Percentiles rank a stretch among this genome's conserved stretches.
These are phyloP conservation scores for Danionella dracula DNA, from an alignment of 2,797 vertebrate species.

Conservation along the genomic window DNA sequence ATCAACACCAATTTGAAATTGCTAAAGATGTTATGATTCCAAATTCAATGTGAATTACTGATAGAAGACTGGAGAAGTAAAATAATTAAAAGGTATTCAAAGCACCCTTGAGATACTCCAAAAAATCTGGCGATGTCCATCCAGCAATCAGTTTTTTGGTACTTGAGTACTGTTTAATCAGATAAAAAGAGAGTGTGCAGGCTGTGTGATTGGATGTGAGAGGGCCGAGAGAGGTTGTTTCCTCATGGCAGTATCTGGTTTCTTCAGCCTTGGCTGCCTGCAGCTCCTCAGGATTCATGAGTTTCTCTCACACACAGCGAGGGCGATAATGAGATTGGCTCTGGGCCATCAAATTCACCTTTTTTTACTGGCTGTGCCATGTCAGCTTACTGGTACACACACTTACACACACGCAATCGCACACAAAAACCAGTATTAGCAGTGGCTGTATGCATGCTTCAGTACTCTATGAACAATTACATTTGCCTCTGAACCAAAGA, in stretches of 20 bases:
- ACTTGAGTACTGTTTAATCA: constrained; percentile 11
- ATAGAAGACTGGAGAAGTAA: constrained; percentile 15
- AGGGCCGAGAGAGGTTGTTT: constrained; percentile 8
- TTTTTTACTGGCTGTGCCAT: constrained; percentile 35
- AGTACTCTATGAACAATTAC: constrained; percentile 6
- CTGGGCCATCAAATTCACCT: constrained; percentile 42
- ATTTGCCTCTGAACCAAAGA: not conserved
- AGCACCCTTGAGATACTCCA: not conserved
- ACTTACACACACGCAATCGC: not conserved
- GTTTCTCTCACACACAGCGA: constrained; percentile 44
- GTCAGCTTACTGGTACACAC: constrained; percentile 34
- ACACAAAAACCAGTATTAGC: not conserved
- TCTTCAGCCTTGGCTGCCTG: constrained; percentile 11
- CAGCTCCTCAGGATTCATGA: constrained; percentile 40
- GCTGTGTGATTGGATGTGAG: constrained; percentile 16
- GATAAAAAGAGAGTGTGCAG: constrained; percentile 1
- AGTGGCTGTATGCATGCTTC: not conserved
- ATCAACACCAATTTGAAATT: constrained; percentile 30
- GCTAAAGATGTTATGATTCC: constrained; percentile 16
- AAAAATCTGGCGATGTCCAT: not conserved
- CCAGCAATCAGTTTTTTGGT: not conserved
- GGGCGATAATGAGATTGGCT: constrained; percentile 52
- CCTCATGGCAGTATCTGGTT: constrained; percentile 8
- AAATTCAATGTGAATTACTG: constrained; percentile 21
- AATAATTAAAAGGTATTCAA: not conserved